These are phyloP conservation scores for Syngnathoides biaculeatus DNA, from an alignment of 2,113 vertebrate genomes.

Conservation along the genomic window DNA sequence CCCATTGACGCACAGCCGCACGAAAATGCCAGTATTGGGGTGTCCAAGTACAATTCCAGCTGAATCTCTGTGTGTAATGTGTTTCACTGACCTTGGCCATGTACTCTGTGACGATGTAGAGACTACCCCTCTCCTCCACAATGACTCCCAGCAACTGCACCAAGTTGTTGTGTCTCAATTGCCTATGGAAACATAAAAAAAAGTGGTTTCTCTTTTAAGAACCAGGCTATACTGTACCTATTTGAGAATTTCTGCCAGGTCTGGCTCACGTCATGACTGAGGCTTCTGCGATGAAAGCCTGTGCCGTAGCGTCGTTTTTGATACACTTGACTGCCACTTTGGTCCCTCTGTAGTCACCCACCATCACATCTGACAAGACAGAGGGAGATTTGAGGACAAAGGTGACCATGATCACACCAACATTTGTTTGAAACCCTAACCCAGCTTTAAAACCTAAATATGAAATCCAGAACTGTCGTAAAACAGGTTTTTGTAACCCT, in stretches of 20 bases:
- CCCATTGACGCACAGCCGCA: too few species aligned
- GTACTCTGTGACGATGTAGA: slow-evolving; percentile 96
- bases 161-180: slow-evolving; percentile 93
- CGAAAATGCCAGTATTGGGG: too few species aligned
- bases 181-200: slow-evolving; percentile 61
- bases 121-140: slow-evolving; percentile 88
- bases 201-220: neutral
- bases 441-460: too few species aligned
- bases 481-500: too few species aligned
- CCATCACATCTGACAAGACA: slow-evolving; percentile 57
- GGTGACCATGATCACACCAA: neutral
- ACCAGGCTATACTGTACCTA: too few species aligned
- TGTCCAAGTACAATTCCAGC: too few species aligned
- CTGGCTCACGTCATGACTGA: slow-evolving; percentile 93
- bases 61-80: too few species aligned
- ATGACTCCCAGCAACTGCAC: slow-evolving; percentile 95
- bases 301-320: slow-evolving; percentile 93
- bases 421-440: too few species aligned
- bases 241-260: too few species aligned
- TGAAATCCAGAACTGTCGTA: too few species aligned
- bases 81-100: slow-evolving; percentile 88
- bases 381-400: neutral
- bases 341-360: slow-evolving; percentile 92
- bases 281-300: slow-evolving; percentile 94
- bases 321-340: slow-evolving; percentile 98